Evolutionary conservation across 2,888 invertebrate genomes (phyloP), one percentile per base, ranked within the genome.

Genomic region (Sinhomidia bicolor): DNA sequence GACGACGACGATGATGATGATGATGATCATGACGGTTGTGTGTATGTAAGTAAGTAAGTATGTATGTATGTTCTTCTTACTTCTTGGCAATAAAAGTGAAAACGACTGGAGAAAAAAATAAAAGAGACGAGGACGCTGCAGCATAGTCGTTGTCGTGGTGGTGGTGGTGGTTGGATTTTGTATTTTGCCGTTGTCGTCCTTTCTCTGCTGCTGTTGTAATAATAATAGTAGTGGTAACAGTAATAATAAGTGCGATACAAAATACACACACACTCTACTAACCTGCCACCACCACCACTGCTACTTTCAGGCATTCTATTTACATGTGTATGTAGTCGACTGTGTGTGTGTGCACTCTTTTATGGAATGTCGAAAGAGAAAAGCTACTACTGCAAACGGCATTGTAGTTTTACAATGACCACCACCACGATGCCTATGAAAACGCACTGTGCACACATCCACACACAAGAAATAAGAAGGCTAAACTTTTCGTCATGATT

Each of bases 51-150:
- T 62, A 47, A 81, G 62, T 65, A 32, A 32, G 26, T 62, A 29
- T 71, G 23, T 51, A 17, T 74, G 26, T 74, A 74, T 74, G 10
- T 14, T 60, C 14, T 47, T 60, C 41, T 71, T 17, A 14, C 60
- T 29, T 23, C 23, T 82, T 71, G 82, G 82, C 82, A 82, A 82
- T 82, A 82, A 82, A 82, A 82, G 62, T 47, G 81, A 29, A 81
- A 62, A 81, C 62, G 62, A 47, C 51, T 76, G 51, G 62, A 57
- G 60, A 41, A 54, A 60, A 29, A 68, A 32, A 57, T 41, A 65
- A 26, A 65, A 32, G 62, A 65, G 32, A 47, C 44, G 32, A 41
- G 41, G 29, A 47, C 51, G 36, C 76, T 23, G 51, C 51, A 74
- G n/a, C n/a, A 41, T 41, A 41, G 41, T 41, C 41, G 41, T 41